Conservation (phyloP, 2,113 vertebrate species). For the Callipepla californica region DNA sequence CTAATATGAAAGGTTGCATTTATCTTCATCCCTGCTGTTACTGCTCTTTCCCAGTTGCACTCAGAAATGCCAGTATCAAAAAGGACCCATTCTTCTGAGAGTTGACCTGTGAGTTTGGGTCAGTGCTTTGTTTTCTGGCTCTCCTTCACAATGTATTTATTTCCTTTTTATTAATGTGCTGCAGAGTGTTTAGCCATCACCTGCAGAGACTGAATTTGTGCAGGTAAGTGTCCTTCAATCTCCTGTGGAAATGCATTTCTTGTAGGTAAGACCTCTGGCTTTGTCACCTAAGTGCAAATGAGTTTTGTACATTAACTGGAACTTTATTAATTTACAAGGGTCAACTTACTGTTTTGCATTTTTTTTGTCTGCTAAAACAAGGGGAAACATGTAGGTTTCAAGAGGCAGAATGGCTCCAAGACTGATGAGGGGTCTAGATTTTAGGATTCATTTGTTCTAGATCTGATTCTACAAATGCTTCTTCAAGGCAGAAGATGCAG, state of each 20-base stretch:
- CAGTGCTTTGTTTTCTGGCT: background rate
- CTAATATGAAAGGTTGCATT: background rate
- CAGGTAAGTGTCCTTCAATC: background rate
- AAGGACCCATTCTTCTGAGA: background rate
- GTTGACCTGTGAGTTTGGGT: background rate
- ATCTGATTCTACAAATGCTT: background rate
- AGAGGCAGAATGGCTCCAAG: background rate
- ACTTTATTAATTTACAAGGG: background rate
- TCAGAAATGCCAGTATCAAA: background rate
- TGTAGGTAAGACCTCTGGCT: background rate
- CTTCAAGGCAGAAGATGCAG: background rate
- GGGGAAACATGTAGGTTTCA: background rate
- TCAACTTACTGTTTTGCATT: background rate
- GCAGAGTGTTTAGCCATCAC: background rate
- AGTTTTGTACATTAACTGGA: background rate
- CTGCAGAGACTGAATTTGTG: background rate
- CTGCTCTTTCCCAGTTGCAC: background rate
- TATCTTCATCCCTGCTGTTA: background rate
- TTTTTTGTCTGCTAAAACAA: background rate
- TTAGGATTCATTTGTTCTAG: background rate
- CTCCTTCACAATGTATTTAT: background rate
- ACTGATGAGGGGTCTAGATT: background rate
- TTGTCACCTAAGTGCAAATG: background rate
- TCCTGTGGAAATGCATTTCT: background rate
- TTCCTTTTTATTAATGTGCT: background rate